A percentile compares a stretch with the other conserved stretches of the same genome.
These are phyloP conservation scores for Euphonia xanthogaster DNA, from an alignment of 2,797 vertebrate species.

Conservation along the genomic window DNA sequence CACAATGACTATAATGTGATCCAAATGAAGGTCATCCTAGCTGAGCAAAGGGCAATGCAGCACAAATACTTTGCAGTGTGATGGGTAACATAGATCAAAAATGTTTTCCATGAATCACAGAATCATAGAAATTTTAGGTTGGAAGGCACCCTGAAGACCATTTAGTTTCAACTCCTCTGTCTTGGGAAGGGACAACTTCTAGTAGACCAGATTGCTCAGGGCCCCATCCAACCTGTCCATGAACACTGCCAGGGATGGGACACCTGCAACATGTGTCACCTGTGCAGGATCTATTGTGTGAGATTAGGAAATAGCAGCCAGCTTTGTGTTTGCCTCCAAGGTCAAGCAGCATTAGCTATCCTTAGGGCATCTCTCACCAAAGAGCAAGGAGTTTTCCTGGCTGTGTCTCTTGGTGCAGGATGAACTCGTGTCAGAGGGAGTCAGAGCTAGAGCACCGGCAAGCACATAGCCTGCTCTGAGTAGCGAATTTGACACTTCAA, in stretches of 20 bases:
- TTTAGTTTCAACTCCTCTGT: neutral
- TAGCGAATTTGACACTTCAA: neutral
- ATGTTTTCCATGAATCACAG: neutral
- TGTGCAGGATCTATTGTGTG: neutral
- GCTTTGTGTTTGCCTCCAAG: neutral
- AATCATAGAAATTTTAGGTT: neutral
- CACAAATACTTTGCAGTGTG: neutral
- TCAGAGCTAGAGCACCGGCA: neutral
- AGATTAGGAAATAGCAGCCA: neutral
- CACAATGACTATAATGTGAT: neutral
- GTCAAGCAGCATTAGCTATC: too few relatives aligned
- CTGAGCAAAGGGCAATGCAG: neutral
- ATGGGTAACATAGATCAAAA: neutral
- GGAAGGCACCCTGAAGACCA: neutral
- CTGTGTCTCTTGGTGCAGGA: neutral
- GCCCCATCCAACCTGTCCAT: neutral
- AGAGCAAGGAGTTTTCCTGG: fast-evolving
- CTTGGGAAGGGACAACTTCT: neutral
- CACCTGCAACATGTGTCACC: fast-evolving
- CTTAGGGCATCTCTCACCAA: neutral
- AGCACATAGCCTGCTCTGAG: neutral
- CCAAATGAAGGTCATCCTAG: neutral
- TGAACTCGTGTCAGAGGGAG: fast-evolving
- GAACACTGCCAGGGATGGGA: too few relatives aligned
- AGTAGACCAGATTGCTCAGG: neutral